Conservation (phyloP, 2,888 invertebrate genomes). For the Lycophotia porphyrea region DNA sequence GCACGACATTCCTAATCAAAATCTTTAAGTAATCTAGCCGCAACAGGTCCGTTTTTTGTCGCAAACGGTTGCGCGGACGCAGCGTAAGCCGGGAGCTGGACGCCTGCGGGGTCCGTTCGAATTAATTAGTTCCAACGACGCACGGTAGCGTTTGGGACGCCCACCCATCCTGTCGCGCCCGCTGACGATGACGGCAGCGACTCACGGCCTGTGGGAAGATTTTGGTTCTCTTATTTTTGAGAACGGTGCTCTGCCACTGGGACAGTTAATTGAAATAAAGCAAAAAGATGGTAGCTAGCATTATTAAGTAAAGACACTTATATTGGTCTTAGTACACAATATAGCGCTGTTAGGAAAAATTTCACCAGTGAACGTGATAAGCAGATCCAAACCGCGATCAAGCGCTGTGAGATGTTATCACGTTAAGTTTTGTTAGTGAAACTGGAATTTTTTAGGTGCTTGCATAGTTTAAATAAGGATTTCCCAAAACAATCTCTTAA, state of each 20-base stretch:
- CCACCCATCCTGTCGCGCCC: constrained; percentile 65
- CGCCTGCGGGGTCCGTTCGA: constrained; percentile 62
- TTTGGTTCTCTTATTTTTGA: neutral
- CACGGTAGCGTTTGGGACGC: constrained; percentile 64
- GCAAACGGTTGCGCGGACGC: constrained; percentile 20
- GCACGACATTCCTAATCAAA: neutral
- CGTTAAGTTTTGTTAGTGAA: neutral
- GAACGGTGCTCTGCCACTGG: neutral
- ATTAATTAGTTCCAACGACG: constrained; percentile 66
- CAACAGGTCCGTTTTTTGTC: constrained; percentile 41
- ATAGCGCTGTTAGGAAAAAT: neutral
- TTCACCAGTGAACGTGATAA: neutral
- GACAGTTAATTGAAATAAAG: neutral
- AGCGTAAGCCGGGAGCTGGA: constrained; percentile 68
- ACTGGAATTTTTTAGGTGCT: neutral
- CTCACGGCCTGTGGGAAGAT: neutral
- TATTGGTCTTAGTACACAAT: neutral
- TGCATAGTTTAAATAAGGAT: neutral
- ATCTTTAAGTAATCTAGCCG: neutral
- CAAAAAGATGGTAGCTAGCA: neutral
- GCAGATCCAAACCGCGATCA: neutral
- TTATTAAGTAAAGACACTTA: neutral
- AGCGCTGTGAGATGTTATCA: neutral
- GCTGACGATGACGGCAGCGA: neutral
- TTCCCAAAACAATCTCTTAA: neutral